These are phyloP conservation scores for Dione vanillae DNA, from an alignment of 2,888 invertebrate genomes.

Conservation along the genomic window DNA sequence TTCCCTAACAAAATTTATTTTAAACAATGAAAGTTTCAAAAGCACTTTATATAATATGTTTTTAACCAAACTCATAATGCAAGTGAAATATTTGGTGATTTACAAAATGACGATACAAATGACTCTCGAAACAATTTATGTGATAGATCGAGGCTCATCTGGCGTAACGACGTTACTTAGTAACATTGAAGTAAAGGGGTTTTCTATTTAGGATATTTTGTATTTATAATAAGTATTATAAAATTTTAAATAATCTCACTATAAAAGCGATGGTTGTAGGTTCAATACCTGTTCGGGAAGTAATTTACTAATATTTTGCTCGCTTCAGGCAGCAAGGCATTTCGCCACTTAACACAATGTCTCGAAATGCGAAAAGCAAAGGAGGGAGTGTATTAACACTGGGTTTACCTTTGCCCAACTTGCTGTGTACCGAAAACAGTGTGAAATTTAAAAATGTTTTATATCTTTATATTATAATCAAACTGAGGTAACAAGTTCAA, in stretches of 20 bases:
- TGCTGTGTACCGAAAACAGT: no score
- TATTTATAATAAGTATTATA: neutral
- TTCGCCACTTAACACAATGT: no score
- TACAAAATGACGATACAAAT: slow-evolving; percentile 21
- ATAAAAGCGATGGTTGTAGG: no score
- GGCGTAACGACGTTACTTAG: slow-evolving; percentile 8
- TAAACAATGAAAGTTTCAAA: slow-evolving; percentile 5
- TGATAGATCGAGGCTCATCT: slow-evolving; percentile 11
- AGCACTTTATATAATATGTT: slow-evolving; percentile 9
- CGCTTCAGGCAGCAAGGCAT: no score
- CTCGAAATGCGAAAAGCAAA: no score
- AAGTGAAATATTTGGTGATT: slow-evolving; percentile 1
- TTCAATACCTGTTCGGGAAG: no score
- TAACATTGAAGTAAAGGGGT: slow-evolving; percentile 8
- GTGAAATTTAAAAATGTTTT: no score
- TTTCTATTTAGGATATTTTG: neutral
- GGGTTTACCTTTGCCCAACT: neutral
- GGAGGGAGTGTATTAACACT: no score
- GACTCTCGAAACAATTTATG: slow-evolving; percentile 9
- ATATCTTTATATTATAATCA: no score
- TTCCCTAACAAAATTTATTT: neutral
- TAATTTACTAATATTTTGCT: no score
- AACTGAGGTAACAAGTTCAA: no score
- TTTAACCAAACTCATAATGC: slow-evolving; percentile 13
- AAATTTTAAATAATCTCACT: no score